A percentile compares a stretch with the other conserved stretches of the same genome.
These are phyloP conservation scores for Brachionus manjavacas DNA, from an alignment of 1,140 invertebrate species.

Conservation along the genomic window DNA sequence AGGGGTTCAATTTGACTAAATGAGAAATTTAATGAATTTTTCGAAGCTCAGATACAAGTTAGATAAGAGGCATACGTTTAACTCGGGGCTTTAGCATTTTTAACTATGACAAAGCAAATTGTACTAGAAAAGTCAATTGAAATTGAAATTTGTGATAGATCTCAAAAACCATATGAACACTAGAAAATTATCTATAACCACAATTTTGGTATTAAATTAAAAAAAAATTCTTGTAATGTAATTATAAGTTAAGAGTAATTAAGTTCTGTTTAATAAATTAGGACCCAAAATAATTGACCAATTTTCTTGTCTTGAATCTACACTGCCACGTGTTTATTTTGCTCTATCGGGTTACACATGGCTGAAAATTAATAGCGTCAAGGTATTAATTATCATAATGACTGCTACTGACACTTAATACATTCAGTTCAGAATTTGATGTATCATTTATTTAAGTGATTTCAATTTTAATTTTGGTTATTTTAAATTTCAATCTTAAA, in stretches of 20 bases:
- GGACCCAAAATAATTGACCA: not conserved
- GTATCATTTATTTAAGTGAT: no score
- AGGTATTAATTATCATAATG: not conserved
- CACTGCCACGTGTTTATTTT: not conserved
- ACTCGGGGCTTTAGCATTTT: not conserved
- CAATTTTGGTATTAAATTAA: not conserved
- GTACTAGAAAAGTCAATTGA: not conserved
- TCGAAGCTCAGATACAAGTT: not conserved
- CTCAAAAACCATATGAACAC: not conserved
- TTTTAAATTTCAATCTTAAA: no score
- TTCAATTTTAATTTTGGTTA: no score
- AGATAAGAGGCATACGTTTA: not conserved
- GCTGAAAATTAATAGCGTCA: not conserved
- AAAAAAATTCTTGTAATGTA: not conserved
- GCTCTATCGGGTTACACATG: not conserved
- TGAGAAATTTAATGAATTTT: not conserved
- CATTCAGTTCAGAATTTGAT: not conserved
- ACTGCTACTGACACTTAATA: not conserved
- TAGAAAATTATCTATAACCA: not conserved
- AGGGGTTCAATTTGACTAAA: not conserved
- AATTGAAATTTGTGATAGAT: not conserved
- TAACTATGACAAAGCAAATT: not conserved
- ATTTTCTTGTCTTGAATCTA: no score
- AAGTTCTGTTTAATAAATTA: not conserved
- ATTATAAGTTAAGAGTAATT: not conserved